Conservation (phyloP, 1,140 invertebrate genomes). For the Aricia agestis region DNA sequence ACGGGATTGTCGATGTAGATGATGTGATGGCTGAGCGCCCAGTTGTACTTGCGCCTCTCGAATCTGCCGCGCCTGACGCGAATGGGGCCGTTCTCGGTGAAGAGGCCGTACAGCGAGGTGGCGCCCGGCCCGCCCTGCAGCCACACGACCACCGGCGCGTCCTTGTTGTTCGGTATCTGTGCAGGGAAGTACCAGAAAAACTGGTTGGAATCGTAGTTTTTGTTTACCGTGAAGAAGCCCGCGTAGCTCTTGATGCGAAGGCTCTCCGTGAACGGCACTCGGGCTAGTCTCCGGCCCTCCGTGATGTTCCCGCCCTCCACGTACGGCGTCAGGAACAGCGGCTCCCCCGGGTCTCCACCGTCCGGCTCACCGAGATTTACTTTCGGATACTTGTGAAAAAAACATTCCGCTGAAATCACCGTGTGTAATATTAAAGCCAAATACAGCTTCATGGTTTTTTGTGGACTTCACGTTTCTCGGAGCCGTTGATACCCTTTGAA, state of each 20-base stretch:
- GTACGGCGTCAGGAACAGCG: constrained; percentile 81
- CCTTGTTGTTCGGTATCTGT: constrained; percentile 62
- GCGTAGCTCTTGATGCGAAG: constrained; percentile 76
- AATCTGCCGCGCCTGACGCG: constrained; percentile 67
- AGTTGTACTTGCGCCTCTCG: constrained; percentile 81
- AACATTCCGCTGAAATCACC: constrained; percentile 41
- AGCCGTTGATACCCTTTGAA: neutral
- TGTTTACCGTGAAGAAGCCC: constrained; percentile 84
- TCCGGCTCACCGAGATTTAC: constrained; percentile 61
- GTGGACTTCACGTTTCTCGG: neutral
- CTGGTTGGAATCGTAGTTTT: constrained; percentile 81
- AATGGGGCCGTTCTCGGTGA: constrained; percentile 87
- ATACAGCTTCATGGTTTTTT: constrained; percentile 21
- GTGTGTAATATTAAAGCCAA: constrained; percentile 40
- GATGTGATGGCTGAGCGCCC: constrained; percentile 85
- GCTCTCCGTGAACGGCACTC: constrained; percentile 60
- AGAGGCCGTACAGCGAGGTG: constrained; percentile 87
- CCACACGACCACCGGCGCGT: constrained; percentile 84
- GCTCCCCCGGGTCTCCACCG: constrained; percentile 78
- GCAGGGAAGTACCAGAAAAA: constrained; percentile 89
- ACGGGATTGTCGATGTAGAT: constrained; percentile 94
- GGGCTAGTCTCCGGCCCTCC: constrained; percentile 48
- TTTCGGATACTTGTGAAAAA: constrained; percentile 57
- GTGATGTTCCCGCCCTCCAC: constrained; percentile 78
- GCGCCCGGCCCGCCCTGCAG: constrained; percentile 88